These are phyloP conservation scores for Hirtodrosophila trivittata DNA, from an alignment of 2,888 invertebrate species.

Conservation along the genomic window DNA sequence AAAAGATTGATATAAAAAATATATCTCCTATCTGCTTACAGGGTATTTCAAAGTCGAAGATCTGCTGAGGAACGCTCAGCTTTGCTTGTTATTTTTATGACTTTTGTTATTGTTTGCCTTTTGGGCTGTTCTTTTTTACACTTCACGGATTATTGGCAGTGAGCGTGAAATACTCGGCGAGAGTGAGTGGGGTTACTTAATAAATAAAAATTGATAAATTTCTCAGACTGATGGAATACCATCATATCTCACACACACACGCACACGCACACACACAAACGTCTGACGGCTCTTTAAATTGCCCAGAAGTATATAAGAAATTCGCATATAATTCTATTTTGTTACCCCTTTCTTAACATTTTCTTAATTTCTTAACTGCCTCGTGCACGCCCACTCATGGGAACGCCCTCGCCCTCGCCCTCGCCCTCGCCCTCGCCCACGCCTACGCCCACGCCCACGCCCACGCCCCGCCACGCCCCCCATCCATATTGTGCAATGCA, in stretches of 20 bases:
- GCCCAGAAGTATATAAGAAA: constrained; percentile 52
- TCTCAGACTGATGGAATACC: not conserved
- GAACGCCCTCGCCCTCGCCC: no score
- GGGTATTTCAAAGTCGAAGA: not conserved
- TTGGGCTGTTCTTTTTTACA: constrained; percentile 8
- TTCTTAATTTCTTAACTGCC: constrained; percentile 61
- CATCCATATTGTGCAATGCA: constrained; percentile 53
- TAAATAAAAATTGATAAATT: constrained; percentile 18
- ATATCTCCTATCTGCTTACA: not conserved
- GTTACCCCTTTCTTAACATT: constrained; percentile 31
- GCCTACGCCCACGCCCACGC: not conserved
- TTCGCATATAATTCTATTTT: constrained; percentile 51
- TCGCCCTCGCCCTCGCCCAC: not conserved
- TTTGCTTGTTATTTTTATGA: not conserved
- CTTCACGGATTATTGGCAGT: constrained; percentile 18
- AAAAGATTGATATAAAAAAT: no score
- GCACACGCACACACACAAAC: no score
- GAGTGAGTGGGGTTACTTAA: not conserved
- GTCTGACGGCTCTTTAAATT: constrained; percentile 33
- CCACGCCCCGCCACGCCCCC: constrained; percentile 1
- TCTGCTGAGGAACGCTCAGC: not conserved
- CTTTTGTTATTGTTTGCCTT: constrained; percentile 9
- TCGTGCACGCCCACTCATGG: constrained; percentile 5
- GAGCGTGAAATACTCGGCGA: not conserved
- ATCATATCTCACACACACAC: not conserved